These are phyloP conservation scores for Acridotheres tristis DNA, from an alignment of 2,797 vertebrate genomes.

Conservation along the genomic window DNA sequence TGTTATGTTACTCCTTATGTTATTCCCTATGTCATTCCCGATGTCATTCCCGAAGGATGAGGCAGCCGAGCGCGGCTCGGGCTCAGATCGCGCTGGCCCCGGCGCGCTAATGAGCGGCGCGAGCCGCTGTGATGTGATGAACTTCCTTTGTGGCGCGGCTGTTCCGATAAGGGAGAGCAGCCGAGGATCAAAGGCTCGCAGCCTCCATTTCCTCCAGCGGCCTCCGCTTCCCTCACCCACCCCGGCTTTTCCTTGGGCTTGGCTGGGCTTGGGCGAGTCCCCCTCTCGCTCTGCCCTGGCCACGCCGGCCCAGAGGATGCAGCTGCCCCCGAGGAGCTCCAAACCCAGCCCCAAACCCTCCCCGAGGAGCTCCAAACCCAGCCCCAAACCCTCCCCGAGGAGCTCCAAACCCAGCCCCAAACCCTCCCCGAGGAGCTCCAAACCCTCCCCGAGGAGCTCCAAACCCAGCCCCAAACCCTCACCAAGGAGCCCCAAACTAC, in stretches of 20 bases:
- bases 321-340: neutral
- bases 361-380: no score
- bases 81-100: neutral
- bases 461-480: no score
- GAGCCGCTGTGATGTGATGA: neutral
- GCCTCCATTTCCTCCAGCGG: neutral
- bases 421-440: no score
- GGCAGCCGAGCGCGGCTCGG: neutral
- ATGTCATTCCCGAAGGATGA: no score
- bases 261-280: no score
- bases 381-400: no score
- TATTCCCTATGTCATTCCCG: no score
- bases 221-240: neutral
- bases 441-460: no score
- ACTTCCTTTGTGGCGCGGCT: neutral
- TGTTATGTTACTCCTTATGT: no score
- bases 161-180: neutral
- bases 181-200: neutral
- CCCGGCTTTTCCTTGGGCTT: no score
- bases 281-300: neutral
- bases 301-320: neutral
- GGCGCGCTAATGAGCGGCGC: neutral
- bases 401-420: neutral
- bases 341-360: no score
- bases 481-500: no score